Evolutionary conservation across 2,113 vertebrate species (phyloP), one percentile per base, ranked within the genome.

Genomic region (Porphyrio hochstetteri): DNA sequence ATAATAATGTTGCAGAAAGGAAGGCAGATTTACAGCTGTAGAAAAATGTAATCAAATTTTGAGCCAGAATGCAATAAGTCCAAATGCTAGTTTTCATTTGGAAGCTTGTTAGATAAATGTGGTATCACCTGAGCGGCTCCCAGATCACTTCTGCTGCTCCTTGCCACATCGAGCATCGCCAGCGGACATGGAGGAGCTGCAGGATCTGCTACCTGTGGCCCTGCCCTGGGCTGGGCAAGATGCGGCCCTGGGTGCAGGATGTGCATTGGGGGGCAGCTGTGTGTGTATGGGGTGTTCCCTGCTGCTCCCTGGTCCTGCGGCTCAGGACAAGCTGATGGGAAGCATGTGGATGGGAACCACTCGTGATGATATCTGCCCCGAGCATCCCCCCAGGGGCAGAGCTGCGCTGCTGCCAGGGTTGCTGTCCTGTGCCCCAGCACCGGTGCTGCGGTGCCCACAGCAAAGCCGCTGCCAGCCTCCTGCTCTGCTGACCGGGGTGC

Each of bases 11-110:
- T 97, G 97, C 94, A 97, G 95, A 96, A 95, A 95, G 96, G 93
- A 85, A 95, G 96, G 97, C 96, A 98, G 98, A 98, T 98, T 98
- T 98, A 98, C 97, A 97, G 95, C 94, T 31, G 95, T 96, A 97
- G 96, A 97, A 97, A 97, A 98, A 97, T 97, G 98, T 98, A 98
- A 98, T 98, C 98, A 98, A 96, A 98, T 98, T 98, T 97, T 92
- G 96, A 98, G 97, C 92, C 95, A 50, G 95, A 97, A 98, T 94
- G 96, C 97, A 98, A 88, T 98, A 97, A 98, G 97, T 96, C 97
- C 97, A 97, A 98, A 97, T 88, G 96, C 97, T 98, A 67, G 97
- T 97, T 98, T 98, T 98, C 97, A 98, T 98, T 97, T 97, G 95
- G 96, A 97, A 97, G 94, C 96, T 96, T 96, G 97, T 96, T 96